Evolutionary conservation across 2,888 invertebrate species (phyloP), one percentile per base, ranked within the genome.

Genomic region (Lasioglossum figueresi): DNA sequence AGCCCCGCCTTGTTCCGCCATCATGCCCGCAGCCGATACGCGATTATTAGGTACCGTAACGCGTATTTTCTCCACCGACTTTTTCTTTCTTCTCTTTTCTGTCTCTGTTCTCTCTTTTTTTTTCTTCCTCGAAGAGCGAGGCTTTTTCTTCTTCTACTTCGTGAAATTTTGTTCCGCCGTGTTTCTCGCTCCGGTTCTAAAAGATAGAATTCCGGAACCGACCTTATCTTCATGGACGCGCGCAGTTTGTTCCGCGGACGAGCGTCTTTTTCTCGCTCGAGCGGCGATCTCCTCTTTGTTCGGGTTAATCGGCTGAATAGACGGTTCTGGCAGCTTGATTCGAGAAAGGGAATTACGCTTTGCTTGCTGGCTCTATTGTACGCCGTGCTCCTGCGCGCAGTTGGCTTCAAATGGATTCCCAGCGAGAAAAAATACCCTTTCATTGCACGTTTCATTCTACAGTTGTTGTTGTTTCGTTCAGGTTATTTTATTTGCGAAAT

Each of bases 1-100:
- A 91, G 93, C 93, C 91, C 93, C 93, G 93, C 93, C 93, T 93
- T 89, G 90, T 92, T 94, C 93, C 92, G 93, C 93, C 94, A 93
- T 93, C 92, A 93, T 93, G 92, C 91, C 92, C 90, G 89, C 90
- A 86, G 84, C 89, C 91, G 88, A 91, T 90, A 90, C 91, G 91
- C 93, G 93, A 94, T 94, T 94, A 94, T 94, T 93, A 93, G 92
- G 89, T 91, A 93, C 90, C 86, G 92, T 92, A 91, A 91, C 92
- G 88, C 88, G 89, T 88, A 88, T 90, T 90, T 88, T 86, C 88
- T 86, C 40, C 70, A 82, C 74, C 77, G 80, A 82, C 74, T 83
- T 78, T 27, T 83, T 48, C 70, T 56, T 73, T 34, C 27, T 34
- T 34, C 27, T n/a, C 14, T n/a, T 71, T 77, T 8, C 52, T 76